phyloP scores from a whole-genome alignment of 2,888 invertebrate genomes.

The Drosophila borealis region DNA sequence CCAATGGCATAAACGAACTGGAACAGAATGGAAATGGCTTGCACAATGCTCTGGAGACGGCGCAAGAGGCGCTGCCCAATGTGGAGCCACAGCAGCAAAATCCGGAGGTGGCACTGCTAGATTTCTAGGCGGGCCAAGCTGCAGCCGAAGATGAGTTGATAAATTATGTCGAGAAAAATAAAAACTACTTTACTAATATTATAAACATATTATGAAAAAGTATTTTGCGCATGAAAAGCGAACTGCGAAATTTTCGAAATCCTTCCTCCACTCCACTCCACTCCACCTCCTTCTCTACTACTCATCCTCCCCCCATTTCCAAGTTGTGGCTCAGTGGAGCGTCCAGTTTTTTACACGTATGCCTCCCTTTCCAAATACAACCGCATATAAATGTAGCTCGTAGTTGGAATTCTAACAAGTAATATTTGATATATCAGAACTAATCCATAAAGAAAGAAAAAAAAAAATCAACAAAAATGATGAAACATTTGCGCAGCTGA shows the following conservation, averaged over 20 bases:
- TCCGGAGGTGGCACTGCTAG: conserved; percentile 53
- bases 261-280: not conserved
- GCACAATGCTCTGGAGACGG: conserved; percentile 41
- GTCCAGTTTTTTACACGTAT: conserved; percentile 24
- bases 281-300: too few relatives aligned
- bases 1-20: conserved; percentile 45
- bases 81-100: conserved; percentile 15
- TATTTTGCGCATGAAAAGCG: conserved; percentile 51
- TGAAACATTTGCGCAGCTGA: conserved; percentile 27
- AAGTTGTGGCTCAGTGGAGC: conserved; percentile 56
- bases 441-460: conserved; percentile 48
- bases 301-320: conserved; percentile 1
- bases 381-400: conserved; percentile 55
- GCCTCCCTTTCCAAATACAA: conserved; percentile 24
- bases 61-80: conserved; percentile 42
- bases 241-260: conserved; percentile 26
- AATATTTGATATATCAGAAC: conserved; percentile 55
- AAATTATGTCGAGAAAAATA: conserved; percentile 14
- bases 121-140: conserved; percentile 46
- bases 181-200: conserved; percentile 76
- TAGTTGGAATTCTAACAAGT: conserved; percentile 61
- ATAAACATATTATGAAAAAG: conserved; percentile 76
- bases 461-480: conserved; percentile 12
- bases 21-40: conserved; percentile 56
- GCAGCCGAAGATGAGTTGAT: conserved; percentile 20